Evolutionary conservation across 2,888 invertebrate genomes (phyloP).

Genomic region (Anodontia alba): DNA sequence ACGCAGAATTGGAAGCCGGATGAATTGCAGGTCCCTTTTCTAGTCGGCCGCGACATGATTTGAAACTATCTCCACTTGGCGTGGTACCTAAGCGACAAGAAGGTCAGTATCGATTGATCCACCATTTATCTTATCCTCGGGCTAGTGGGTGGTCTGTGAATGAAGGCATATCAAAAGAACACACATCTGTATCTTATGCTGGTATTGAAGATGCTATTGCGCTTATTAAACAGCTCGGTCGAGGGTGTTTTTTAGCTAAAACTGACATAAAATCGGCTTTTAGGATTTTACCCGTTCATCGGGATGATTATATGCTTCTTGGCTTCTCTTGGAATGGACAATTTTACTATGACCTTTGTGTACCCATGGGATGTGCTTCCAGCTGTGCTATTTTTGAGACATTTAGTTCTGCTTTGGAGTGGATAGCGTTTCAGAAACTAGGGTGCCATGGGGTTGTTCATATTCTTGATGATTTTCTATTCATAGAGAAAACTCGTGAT

Average conservation of each 20-base stretch:
- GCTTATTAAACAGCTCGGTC: slow-evolving; percentile 3
- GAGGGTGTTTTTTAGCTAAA: slow-evolving; percentile 10
- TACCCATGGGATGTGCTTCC: slow-evolving; percentile 33
- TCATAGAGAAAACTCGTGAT: slow-evolving; percentile 11
- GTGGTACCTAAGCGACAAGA: too few relatives aligned
- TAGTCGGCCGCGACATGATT: slow-evolving; percentile 9
- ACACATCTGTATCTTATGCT: slow-evolving; percentile 23
- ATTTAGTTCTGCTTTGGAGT: slow-evolving; percentile 38
- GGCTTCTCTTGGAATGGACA: slow-evolving; percentile 32
- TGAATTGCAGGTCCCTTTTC: slow-evolving; percentile 26
- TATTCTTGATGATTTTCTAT: slow-evolving; percentile 40
- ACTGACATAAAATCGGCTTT: slow-evolving; percentile 36
- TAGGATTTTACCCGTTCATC: slow-evolving; percentile 29
- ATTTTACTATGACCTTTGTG: slow-evolving; percentile 35
- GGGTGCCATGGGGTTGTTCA: slow-evolving; percentile 12
- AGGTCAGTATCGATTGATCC: slow-evolving; percentile 24
- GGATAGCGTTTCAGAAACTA: slow-evolving; percentile 28
- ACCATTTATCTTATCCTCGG: slow-evolving; percentile 38
- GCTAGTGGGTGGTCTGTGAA: slow-evolving; percentile 29
- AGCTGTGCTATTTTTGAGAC: slow-evolving; percentile 29
- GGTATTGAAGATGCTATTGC: slow-evolving; percentile 38
- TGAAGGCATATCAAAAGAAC: slow-evolving; percentile 27
- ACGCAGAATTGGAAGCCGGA: slow-evolving; percentile 5
- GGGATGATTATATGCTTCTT: slow-evolving; percentile 25
- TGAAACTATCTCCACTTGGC: slow-evolving; percentile 23